Percentiles rank a stretch among this genome's conserved stretches.
Conservation (phyloP, 2,797 vertebrate genomes). For the Premnoplex brunnescens region DNA sequence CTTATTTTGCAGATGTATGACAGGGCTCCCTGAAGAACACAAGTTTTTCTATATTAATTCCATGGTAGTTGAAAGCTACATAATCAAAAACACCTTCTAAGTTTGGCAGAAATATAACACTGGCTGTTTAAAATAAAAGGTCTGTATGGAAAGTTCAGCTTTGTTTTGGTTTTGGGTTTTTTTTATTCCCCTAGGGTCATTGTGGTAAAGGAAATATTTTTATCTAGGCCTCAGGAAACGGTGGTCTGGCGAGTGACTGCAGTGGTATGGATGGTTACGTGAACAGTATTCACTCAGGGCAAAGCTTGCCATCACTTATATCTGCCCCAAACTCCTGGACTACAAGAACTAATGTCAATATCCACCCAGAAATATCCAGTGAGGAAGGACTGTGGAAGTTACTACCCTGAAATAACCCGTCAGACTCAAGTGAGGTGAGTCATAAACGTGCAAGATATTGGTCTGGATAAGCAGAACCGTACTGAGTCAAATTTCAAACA, state of each 20-base stretch:
- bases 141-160: slow-evolving; percentile 73
- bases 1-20: slow-evolving; percentile 56
- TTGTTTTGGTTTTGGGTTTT: slow-evolving; percentile 32
- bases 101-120: slow-evolving; percentile 65
- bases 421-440: neutral
- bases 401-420: neutral
- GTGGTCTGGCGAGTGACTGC: slow-evolving; percentile 76
- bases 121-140: slow-evolving; percentile 75
- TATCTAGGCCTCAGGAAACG: slow-evolving; percentile 79
- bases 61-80: slow-evolving; percentile 62
- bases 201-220: slow-evolving; percentile 72
- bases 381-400: neutral
- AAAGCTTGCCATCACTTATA: neutral
- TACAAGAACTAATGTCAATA: neutral
- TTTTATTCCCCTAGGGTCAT: slow-evolving; percentile 45
- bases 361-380: neutral
- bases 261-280: neutral
- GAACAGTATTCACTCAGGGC: slow-evolving; percentile 5
- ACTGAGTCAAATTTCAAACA: neutral
- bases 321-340: neutral
- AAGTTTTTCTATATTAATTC: slow-evolving; percentile 61
- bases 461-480: neutral
- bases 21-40: slow-evolving; percentile 42
- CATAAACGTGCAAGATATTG: neutral
- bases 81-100: slow-evolving; percentile 69